A percentile compares a stretch with the other conserved stretches of the same genome.
phyloP scores from a whole-genome alignment of 2,888 invertebrate species.

The Caenorhabditis sp. region DNA sequence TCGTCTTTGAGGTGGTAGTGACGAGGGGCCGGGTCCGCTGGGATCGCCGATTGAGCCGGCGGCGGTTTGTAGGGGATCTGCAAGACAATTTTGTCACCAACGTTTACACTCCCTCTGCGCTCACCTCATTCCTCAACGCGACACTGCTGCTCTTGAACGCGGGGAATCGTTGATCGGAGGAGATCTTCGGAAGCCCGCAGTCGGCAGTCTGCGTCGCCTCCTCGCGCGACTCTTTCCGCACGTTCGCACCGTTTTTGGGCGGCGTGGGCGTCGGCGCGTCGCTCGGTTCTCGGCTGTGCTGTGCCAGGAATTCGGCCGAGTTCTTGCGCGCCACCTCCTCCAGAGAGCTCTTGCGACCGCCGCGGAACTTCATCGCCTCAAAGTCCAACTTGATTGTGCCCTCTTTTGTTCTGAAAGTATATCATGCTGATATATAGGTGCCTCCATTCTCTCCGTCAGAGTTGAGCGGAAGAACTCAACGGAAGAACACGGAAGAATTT shows the following conservation, averaged over 20 bases:
- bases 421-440: too few species aligned
- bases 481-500: too few species aligned
- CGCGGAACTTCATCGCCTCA: constrained; percentile 50
- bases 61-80: constrained; percentile 33
- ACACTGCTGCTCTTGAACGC: constrained; percentile 54
- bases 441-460: too few species aligned
- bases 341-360: constrained; percentile 35
- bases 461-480: too few species aligned
- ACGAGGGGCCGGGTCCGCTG: constrained; percentile 47
- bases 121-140: too few species aligned
- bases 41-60: constrained; percentile 34
- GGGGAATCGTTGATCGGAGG: constrained; percentile 41
- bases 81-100: not conserved
- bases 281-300: constrained; percentile 37
- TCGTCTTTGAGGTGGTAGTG: constrained; percentile 30
- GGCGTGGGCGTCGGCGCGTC: constrained; percentile 42
- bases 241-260: constrained; percentile 7
- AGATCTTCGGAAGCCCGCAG: constrained; percentile 38
- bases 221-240: constrained; percentile 61
- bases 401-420: constrained; percentile 44
- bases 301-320: constrained; percentile 26
- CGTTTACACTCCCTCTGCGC: too few species aligned
- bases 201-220: constrained; percentile 65
- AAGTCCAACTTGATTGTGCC: constrained; percentile 44
- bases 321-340: constrained; percentile 56